phyloP scores from a whole-genome alignment of 1,140 invertebrate species.

The Asobara japonica region DNA sequence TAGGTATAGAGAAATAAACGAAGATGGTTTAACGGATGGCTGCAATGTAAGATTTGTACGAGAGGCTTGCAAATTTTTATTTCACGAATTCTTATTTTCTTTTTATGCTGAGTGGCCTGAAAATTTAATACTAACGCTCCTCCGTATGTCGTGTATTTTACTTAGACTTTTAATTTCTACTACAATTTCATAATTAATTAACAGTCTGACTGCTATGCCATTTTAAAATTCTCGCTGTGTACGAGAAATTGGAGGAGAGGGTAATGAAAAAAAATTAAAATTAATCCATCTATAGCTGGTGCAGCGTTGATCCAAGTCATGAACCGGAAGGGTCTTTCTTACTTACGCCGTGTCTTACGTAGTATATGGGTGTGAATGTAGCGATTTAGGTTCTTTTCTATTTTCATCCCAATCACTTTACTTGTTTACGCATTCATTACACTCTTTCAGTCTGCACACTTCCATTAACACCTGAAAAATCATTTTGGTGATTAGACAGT shows the following conservation, averaged over 20 bases:
- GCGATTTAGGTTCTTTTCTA: conserved; percentile 18
- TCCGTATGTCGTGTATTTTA: too few species aligned
- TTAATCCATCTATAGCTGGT: conserved; percentile 16
- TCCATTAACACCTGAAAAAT: conserved; percentile 51
- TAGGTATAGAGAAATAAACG: too few species aligned
- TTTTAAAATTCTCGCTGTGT: too few species aligned
- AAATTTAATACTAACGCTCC: too few species aligned
- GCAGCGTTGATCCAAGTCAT: conserved; percentile 55
- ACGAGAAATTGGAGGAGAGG: conserved; percentile 25
- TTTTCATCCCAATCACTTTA: conserved; percentile 29
- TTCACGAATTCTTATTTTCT: too few species aligned
- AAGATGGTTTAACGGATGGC: too few species aligned
- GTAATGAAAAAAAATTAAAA: conserved; percentile 9
- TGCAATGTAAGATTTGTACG: too few species aligned
- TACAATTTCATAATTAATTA: too few species aligned
- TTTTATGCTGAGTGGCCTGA: too few species aligned
- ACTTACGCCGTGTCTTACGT: conserved; percentile 31
- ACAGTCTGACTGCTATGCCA: too few species aligned
- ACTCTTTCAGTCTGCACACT: conserved; percentile 56
- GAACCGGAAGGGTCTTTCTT: conserved; percentile 52
- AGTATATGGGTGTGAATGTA: conserved; percentile 43
- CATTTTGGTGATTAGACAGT: conserved; percentile 31
- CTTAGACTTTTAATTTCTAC: too few species aligned
- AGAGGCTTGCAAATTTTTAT: too few species aligned
- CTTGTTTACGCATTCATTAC: conserved; percentile 55